Conservation (phyloP, 2,113 vertebrate species). For the Nematolebias whitei region DNA sequence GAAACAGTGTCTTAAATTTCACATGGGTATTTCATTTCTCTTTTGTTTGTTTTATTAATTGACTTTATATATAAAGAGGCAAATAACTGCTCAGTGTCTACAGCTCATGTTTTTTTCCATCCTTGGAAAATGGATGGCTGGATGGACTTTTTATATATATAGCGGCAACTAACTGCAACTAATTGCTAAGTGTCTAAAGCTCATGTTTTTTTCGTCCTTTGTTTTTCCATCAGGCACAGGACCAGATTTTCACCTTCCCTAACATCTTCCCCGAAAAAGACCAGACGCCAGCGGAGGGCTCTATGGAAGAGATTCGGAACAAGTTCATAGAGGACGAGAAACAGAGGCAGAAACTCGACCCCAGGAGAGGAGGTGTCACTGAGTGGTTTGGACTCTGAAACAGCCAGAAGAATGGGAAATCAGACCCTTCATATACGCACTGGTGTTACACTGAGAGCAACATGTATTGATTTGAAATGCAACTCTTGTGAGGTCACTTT, state of each 20-base stretch:
- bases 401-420: conserved; percentile 25
- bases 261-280: conserved; percentile 88
- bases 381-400: conserved; percentile 92
- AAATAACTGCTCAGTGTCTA: background rate
- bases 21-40: conserved; percentile 26
- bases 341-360: conserved; percentile 83
- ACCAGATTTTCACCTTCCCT: conserved; percentile 93
- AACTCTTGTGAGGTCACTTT: conserved; percentile 53
- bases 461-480: conserved; percentile 39
- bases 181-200: conserved; percentile 5
- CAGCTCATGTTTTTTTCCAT: background rate
- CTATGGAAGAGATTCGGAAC: conserved; percentile 76
- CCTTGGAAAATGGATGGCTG: too few relatives aligned
- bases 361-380: conserved; percentile 86
- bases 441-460: conserved; percentile 30
- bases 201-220: background rate
- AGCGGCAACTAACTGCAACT: too few relatives aligned
- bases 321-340: conserved; percentile 82
- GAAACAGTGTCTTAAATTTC: conserved; percentile 46
- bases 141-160: too few relatives aligned
- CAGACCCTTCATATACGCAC: conserved; percentile 2
- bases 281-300: conserved; percentile 57
- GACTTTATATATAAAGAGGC: background rate
- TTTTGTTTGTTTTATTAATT: background rate
- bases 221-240: conserved; percentile 78